A percentile compares a stretch with the other conserved stretches of the same genome.
These are phyloP conservation scores for Ischnura elegans DNA, from an alignment of 2,888 invertebrate genomes.

Conservation along the genomic window DNA sequence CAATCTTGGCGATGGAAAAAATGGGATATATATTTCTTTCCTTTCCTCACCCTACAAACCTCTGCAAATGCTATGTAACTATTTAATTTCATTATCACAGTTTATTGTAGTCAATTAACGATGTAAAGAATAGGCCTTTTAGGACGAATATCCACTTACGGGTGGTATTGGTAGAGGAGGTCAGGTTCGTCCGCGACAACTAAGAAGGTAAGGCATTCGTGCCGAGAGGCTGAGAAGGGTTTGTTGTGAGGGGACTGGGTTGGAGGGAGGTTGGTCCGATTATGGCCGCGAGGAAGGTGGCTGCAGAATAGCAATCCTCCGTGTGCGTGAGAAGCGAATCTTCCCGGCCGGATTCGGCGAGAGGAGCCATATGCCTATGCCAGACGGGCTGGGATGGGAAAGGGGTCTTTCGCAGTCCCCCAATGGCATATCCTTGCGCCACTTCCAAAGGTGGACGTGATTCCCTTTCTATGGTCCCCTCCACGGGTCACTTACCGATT, in stretches of 20 bases:
- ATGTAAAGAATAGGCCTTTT: too few relatives aligned
- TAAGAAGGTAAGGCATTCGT: background rate
- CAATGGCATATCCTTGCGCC: background rate
- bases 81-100: too few relatives aligned
- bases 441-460: background rate
- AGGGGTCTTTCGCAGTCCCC: background rate
- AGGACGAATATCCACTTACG: too few relatives aligned
- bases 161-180: background rate
- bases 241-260: background rate
- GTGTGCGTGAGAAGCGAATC: background rate
- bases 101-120: too few relatives aligned
- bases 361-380: background rate
- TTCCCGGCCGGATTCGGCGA: background rate
- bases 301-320: background rate
- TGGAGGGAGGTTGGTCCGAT: background rate
- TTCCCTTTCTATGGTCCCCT: background rate
- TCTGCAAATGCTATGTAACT: too few relatives aligned
- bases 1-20: too few relatives aligned
- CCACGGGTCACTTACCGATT: background rate
- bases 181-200: background rate
- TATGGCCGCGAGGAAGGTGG: background rate
- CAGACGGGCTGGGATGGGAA: background rate
- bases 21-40: too few relatives aligned
- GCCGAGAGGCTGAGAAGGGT: background rate
- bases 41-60: too few relatives aligned